Evolutionary conservation across 2,888 invertebrate species (phyloP).

Genomic region (Tenthredo notha): DNA sequence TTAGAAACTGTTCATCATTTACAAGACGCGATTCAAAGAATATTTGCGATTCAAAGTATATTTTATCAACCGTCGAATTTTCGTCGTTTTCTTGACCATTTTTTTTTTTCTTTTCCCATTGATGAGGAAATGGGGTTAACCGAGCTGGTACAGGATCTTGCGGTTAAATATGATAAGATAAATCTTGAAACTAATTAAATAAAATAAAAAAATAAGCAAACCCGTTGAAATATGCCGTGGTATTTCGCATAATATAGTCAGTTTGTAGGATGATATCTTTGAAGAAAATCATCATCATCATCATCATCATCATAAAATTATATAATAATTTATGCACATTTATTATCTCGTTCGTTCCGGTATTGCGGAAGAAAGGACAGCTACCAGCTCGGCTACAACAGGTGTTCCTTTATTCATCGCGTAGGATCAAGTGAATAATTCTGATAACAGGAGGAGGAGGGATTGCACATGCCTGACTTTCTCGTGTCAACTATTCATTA

Average conservation of each 20-base stretch:
- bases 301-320: not conserved
- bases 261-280: not conserved
- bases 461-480: conserved; percentile 45
- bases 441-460: conserved; percentile 5
- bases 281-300: not conserved
- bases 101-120: not conserved
- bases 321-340: conserved; percentile 10
- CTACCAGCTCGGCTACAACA: not conserved
- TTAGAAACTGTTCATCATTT: not conserved
- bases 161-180: not conserved
- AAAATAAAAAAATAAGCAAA: not conserved
- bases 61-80: too few species aligned
- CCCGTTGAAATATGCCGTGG: not conserved
- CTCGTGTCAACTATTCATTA: conserved; percentile 29
- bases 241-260: not conserved
- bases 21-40: not conserved
- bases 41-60: too few species aligned
- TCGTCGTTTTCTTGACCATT: not conserved
- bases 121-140: too few species aligned
- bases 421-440: conserved; percentile 25
- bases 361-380: conserved; percentile 1
- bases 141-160: not conserved
- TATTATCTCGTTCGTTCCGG: conserved; percentile 6
- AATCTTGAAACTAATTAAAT: not conserved
- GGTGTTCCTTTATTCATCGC: conserved; percentile 27